Percentiles rank a stretch among this genome's conserved stretches.
Conservation (phyloP, 2,113 vertebrate genomes). For the Rana temporaria region DNA sequence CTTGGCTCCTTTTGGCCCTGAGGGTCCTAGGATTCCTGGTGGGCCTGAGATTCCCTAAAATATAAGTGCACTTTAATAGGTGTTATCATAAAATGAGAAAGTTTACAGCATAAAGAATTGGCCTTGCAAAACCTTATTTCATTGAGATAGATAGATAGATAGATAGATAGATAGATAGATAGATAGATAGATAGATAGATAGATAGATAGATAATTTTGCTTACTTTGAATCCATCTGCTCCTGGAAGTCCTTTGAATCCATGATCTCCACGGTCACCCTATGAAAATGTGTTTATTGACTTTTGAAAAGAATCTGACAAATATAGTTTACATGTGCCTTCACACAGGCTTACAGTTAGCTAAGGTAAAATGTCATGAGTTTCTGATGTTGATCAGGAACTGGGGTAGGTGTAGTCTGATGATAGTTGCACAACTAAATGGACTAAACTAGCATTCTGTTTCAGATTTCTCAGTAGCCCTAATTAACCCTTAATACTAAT, state of each 20-base stretch:
- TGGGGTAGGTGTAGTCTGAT: too few species aligned
- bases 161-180: not conserved
- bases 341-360: too few species aligned
- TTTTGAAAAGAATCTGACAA: not conserved
- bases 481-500: too few species aligned
- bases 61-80: conserved; percentile 20
- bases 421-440: too few species aligned
- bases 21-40: conserved; percentile 69
- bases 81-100: too few species aligned
- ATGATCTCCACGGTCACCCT: conserved; percentile 73
- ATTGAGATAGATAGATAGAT: not conserved
- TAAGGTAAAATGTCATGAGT: too few species aligned
- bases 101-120: not conserved
- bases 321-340: not conserved
- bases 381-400: too few species aligned
- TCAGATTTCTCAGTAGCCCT: too few species aligned
- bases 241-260: conserved; percentile 78
- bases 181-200: conserved; percentile 4
- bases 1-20: conserved; percentile 65
- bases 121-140: conserved; percentile 11
- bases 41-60: conserved; percentile 71
- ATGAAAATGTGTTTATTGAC: conserved; percentile 44
- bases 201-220: not conserved
- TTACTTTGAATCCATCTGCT: conserved; percentile 76
- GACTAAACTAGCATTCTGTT: too few species aligned